phyloP scores from a whole-genome alignment of 2,113 vertebrate genomes.

The Vimba vimba region DNA sequence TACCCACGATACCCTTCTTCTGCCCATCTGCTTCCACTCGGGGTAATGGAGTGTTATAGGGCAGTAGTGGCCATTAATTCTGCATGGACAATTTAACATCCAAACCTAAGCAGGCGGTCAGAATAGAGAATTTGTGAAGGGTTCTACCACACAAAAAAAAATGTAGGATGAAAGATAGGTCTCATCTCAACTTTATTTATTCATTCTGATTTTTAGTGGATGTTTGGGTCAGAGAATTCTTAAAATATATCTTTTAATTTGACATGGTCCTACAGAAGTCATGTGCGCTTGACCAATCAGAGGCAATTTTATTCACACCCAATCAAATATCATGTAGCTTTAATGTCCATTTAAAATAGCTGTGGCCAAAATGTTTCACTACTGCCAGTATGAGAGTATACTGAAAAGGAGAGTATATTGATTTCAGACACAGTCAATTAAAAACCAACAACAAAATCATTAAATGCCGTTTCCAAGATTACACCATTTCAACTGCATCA shows the following conservation, averaged over 20 bases:
- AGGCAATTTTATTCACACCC: not conserved
- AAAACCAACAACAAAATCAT: not conserved
- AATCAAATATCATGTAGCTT: not conserved
- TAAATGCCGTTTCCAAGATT: no score
- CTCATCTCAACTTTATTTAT: conserved; percentile 6
- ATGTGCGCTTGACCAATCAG: not conserved
- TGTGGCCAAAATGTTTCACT: not conserved
- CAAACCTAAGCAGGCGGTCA: conserved; percentile 47
- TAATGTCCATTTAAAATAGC: not conserved
- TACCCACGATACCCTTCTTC: conserved; percentile 50
- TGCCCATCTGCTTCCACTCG: conserved; percentile 47
- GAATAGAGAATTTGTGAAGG: conserved; percentile 18
- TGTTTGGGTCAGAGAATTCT: not conserved
- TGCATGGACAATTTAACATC: conserved; percentile 50
- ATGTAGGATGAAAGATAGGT: not conserved
- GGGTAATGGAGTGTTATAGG: conserved; percentile 53
- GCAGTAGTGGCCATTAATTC: conserved; percentile 50
- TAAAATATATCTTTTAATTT: not conserved
- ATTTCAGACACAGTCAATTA: not conserved
- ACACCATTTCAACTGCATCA: no score
- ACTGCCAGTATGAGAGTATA: not conserved
- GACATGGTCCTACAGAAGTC: not conserved
- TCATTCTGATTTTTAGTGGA: not conserved
- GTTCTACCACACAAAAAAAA: not conserved
- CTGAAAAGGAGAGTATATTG: not conserved